Percentiles rank a stretch among this genome's conserved stretches.
These are phyloP conservation scores for Bombus waltoni DNA, from an alignment of 1,140 invertebrate genomes.

Conservation along the genomic window DNA sequence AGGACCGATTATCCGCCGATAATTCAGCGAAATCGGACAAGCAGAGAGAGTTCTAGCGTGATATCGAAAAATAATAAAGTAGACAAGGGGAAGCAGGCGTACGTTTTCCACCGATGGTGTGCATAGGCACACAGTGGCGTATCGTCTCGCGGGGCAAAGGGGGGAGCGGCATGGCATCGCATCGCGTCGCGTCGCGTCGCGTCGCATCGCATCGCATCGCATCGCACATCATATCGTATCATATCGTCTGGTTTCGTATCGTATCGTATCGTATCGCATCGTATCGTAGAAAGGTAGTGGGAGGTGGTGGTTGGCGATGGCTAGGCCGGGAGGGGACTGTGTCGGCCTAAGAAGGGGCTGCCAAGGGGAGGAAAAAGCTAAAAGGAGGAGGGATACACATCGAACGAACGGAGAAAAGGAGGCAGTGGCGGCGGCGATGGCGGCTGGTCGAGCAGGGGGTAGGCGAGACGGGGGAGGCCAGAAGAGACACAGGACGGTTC, in stretches of 20 bases:
- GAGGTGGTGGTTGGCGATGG: conserved; percentile 53
- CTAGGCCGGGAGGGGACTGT: conserved; percentile 40
- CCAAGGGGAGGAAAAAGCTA: conserved; percentile 61
- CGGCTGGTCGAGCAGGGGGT: conserved; percentile 28
- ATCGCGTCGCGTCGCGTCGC: not conserved
- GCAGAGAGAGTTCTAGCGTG: no score
- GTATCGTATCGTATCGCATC: conserved; percentile 5
- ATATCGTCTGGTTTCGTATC: conserved; percentile 22
- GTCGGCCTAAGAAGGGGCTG: conserved; percentile 64
- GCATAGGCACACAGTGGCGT: conserved; percentile 8
- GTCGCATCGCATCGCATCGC: conserved; percentile 14
- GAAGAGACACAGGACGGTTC: conserved; percentile 70
- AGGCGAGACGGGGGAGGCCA: conserved; percentile 45
- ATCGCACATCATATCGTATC: not conserved
- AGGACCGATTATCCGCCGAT: no score
- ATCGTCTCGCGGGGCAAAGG: not conserved
- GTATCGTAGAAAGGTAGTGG: conserved; percentile 34
- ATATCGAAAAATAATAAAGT: no score
- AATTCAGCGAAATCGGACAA: no score
- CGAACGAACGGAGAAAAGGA: conserved; percentile 47
- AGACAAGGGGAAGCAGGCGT: no score
- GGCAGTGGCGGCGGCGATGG: conserved; percentile 40
- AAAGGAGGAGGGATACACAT: conserved; percentile 58
- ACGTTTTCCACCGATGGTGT: no score
- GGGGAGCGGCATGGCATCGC: not conserved